Conservation (phyloP, 2,888 invertebrate species). For the Chrysolina americana region DNA sequence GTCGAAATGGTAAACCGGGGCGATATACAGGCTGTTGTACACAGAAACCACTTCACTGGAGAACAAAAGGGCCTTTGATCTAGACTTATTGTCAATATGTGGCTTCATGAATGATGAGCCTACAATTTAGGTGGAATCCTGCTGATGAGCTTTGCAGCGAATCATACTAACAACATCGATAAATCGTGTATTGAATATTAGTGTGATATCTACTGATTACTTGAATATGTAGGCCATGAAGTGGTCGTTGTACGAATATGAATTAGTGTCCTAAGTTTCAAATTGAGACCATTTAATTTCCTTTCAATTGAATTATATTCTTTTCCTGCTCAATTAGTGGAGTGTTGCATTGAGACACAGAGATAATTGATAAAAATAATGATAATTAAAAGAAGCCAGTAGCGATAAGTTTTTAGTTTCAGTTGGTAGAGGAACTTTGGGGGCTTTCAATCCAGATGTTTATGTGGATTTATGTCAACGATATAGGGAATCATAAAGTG, state of each 20-base stretch:
- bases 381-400: too few relatives aligned
- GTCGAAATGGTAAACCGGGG: neutral
- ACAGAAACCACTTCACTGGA: neutral
- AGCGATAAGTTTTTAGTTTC: too few relatives aligned
- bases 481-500: too few relatives aligned
- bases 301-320: too few relatives aligned
- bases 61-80: slow-evolving; percentile 21
- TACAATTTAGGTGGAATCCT: neutral
- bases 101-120: slow-evolving; percentile 14
- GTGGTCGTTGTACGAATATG: neutral
- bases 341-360: too few relatives aligned
- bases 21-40: neutral
- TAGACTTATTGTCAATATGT: slow-evolving; percentile 17
- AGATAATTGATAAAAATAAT: too few relatives aligned
- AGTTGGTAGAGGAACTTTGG: too few relatives aligned
- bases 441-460: too few relatives aligned
- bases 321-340: too few relatives aligned
- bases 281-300: too few relatives aligned
- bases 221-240: neutral
- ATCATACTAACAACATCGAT: neutral
- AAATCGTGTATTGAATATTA: neutral
- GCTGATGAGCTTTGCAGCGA: neutral
- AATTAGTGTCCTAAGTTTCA: too few relatives aligned
- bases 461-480: too few relatives aligned
- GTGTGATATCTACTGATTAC: neutral